phyloP scores from a whole-genome alignment of 2,113 vertebrate genomes.

The Halichoeres trimaculatus region DNA sequence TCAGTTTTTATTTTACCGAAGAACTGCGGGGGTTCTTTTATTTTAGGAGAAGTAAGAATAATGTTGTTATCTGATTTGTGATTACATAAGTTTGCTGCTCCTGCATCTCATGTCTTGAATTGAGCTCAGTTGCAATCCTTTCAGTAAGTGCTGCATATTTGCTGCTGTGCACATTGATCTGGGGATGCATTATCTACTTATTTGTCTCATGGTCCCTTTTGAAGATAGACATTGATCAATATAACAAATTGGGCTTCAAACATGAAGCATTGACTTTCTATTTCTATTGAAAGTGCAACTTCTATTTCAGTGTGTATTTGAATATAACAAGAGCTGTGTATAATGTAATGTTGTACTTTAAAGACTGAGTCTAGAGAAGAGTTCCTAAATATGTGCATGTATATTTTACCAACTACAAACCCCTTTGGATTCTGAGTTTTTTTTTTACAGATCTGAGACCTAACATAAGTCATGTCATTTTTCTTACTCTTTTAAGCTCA shows the following conservation, averaged over 20 bases:
- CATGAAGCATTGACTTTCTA: conserved; percentile 29
- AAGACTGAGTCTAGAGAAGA: background rate
- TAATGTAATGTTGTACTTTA: conserved; percentile 6
- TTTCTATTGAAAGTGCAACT: conserved; percentile 10
- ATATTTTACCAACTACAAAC: conserved; percentile 10
- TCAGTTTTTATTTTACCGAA: conserved; percentile 19
- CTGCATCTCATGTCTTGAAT: conserved; percentile 32
- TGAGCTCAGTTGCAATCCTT: conserved; percentile 21
- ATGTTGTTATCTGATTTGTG: conserved; percentile 11
- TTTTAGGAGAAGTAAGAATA: conserved; percentile 30
- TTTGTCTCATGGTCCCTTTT: conserved; percentile 23
- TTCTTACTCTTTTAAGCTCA: background rate
- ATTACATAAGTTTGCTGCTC: conserved; percentile 38
- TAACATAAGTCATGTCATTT: background rate
- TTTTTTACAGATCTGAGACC: background rate
- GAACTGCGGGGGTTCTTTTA: conserved; percentile 18
- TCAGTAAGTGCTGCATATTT: conserved; percentile 45
- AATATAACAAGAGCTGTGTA: conserved; percentile 7
- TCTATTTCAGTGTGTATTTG: conserved; percentile 8
- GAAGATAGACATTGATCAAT: conserved; percentile 31
- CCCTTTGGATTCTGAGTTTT: background rate
- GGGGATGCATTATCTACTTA: conserved; percentile 47
- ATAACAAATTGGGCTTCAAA: conserved; percentile 40
- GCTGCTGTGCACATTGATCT: conserved; percentile 46
- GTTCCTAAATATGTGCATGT: conserved; percentile 18